Evolutionary conservation across 2,797 vertebrate species (phyloP).

Genomic region (Onychomys leucogaster): DNA sequence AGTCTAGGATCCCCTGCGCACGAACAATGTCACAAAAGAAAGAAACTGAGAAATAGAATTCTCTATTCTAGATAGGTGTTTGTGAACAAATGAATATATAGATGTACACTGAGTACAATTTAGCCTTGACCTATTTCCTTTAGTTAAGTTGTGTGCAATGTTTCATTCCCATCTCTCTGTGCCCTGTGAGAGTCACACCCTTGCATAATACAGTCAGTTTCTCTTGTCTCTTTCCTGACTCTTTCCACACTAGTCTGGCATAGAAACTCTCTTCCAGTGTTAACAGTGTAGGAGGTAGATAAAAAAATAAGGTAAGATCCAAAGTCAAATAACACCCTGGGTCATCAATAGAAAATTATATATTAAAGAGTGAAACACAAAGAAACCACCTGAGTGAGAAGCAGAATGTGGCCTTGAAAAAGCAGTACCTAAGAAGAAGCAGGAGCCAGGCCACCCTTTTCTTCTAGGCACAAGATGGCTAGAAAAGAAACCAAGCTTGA

Average conservation of each 20-base stretch:
- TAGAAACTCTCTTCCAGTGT: conserved; percentile 4
- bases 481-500: not conserved
- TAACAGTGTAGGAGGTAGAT: conserved; percentile 21
- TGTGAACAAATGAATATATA: not conserved
- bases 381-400: conserved; percentile 30
- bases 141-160: not conserved
- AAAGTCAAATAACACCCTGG: conserved; percentile 50
- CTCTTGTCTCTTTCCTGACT: conserved; percentile 21
- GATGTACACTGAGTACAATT: not conserved
- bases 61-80: not conserved
- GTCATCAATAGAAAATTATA: conserved; percentile 53
- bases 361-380: conserved; percentile 30
- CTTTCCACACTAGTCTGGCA: conserved; percentile 33
- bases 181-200: not conserved
- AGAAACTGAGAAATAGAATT: not conserved
- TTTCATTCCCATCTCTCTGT: not conserved
- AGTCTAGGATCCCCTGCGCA: not conserved
- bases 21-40: conserved; percentile 1
- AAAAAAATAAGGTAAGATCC: conserved; percentile 30
- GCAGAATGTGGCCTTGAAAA: conserved; percentile 29
- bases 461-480: not conserved
- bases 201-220: not conserved
- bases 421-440: not conserved
- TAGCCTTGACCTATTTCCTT: not conserved
- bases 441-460: not conserved